Conservation (phyloP, 2,113 vertebrate genomes). For the Nothocercus nigrocapillus region DNA sequence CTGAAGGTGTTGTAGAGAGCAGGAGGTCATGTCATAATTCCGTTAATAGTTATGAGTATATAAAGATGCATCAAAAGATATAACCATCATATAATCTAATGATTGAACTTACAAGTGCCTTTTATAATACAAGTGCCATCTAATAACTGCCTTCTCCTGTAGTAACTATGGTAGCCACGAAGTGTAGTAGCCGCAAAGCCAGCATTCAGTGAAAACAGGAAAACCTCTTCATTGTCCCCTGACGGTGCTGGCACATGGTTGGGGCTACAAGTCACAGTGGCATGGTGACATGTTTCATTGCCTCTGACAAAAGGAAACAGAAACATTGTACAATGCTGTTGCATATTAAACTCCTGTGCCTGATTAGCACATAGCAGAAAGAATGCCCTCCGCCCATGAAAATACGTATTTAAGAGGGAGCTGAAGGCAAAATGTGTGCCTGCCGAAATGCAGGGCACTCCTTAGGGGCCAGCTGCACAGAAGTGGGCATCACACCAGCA, state of each 20-base stretch:
- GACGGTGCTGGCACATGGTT: not conserved
- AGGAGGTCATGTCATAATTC: not conserved
- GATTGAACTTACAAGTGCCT: not conserved
- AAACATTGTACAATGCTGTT: not conserved
- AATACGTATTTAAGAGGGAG: not conserved
- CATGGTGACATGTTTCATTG: not conserved
- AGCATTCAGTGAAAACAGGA: not conserved
- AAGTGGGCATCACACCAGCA: rapidly evolving
- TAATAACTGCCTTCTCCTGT: not conserved
- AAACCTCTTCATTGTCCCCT: not conserved
- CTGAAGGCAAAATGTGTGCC: rapidly evolving
- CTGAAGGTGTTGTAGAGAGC: not conserved
- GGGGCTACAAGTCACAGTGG: not conserved
- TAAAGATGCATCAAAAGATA: not conserved
- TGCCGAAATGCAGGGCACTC: not conserved
- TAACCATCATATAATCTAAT: not conserved
- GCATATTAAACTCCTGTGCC: not conserved
- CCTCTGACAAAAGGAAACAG: not conserved
- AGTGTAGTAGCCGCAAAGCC: not conserved
- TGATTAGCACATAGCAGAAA: not conserved
- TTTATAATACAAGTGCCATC: not conserved
- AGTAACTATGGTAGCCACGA: not conserved
- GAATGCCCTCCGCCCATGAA: not conserved
- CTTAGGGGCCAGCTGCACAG: not conserved
- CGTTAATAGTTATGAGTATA: not conserved